Evolutionary conservation across 2,113 vertebrate genomes (phyloP), one percentile per base, ranked within the genome.

Genomic region (Ornithorhynchus anatinus): DNA sequence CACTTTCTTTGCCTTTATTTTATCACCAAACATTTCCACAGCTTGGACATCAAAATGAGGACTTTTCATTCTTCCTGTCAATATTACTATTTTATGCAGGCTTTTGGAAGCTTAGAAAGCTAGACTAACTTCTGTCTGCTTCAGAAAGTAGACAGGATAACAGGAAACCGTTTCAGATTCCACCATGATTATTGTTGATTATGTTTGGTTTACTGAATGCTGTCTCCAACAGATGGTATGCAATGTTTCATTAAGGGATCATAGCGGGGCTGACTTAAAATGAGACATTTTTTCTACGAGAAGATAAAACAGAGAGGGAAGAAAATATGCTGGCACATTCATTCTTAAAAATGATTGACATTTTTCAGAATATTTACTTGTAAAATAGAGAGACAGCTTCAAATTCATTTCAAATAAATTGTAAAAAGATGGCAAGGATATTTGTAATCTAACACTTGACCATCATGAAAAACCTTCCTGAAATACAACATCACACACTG

Each of bases 131-230:
- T 65, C 61, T 62, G 51, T 52, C 70, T 63, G 48, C 84, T 89
- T 81, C 67, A 84, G 37, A 75, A 86, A 86, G 75, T 14, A 86
- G 75, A 77, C 64, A 72, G 13, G 54, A 73, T 84, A 90, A 86
- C 82, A 90, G 89, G 80, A 91, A 91, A 80, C 42, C 59, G 75
- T 50, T 75, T 82, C 35, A 72, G 73, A 75, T 72, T 89, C 86
- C 81, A 79, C 56, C 68, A 54, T 51, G 42, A 70, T 86, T 85
- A 85, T 66, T 85, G 75, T 69, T 76, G 32, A 53, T 85, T 86
- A 86, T 65, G 58, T 79, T 74, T 67, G 77, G 63, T 76, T 84
- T 67, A 84, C 48, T 69, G 76, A 67, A 78, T 25, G 72, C 25
- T 57, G 65, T 75, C 85, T 85, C 75, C 74, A 88, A 86, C 79